Percentiles rank a stretch among this genome's conserved stretches.
Conservation (phyloP, 1,140 invertebrate species). For the Cheumatopsyche charites region DNA sequence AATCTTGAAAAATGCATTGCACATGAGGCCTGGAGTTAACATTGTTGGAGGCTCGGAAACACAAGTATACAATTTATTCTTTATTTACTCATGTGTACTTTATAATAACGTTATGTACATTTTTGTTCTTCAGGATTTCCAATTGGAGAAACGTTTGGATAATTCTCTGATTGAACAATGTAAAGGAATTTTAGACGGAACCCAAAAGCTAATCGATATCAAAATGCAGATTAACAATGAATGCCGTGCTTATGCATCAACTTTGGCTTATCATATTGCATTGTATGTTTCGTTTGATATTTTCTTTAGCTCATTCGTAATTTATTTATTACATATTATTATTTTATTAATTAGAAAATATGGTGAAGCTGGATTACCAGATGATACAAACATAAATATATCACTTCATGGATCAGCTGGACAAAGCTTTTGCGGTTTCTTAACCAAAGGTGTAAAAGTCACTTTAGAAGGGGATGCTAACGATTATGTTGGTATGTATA, state of each 20-base stretch:
- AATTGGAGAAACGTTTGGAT: slow-evolving; percentile 87
- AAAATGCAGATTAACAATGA: slow-evolving; percentile 89
- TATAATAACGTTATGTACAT: too few relatives aligned
- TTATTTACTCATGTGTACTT: slow-evolving; percentile 45
- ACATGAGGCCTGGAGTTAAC: slow-evolving; percentile 87
- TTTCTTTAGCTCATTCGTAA: slow-evolving; percentile 29
- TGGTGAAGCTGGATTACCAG: slow-evolving; percentile 86
- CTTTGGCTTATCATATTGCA: slow-evolving; percentile 93
- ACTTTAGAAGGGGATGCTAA: slow-evolving; percentile 97
- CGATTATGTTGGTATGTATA: slow-evolving; percentile 88
- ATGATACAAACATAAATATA: slow-evolving; percentile 83
- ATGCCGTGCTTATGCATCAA: slow-evolving; percentile 90
- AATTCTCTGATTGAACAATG: slow-evolving; percentile 82
- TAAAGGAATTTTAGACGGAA: slow-evolving; percentile 76
- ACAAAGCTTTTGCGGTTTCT: slow-evolving; percentile 99
- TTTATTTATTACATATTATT: slow-evolving; percentile 36
- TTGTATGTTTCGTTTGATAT: slow-evolving; percentile 66
- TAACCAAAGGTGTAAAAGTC: slow-evolving; percentile 88
- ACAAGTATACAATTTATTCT: slow-evolving; percentile 57
- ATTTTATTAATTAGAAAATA: slow-evolving; percentile 71
- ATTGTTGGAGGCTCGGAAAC: slow-evolving; percentile 87
- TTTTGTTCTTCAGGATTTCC: slow-evolving; percentile 77
- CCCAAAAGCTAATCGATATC: slow-evolving; percentile 71
- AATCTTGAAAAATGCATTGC: slow-evolving; percentile 87
- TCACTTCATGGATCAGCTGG: slow-evolving; percentile 92